These are phyloP conservation scores for Neopelma chrysocephalum DNA, from an alignment of 2,797 vertebrate species.

Conservation along the genomic window DNA sequence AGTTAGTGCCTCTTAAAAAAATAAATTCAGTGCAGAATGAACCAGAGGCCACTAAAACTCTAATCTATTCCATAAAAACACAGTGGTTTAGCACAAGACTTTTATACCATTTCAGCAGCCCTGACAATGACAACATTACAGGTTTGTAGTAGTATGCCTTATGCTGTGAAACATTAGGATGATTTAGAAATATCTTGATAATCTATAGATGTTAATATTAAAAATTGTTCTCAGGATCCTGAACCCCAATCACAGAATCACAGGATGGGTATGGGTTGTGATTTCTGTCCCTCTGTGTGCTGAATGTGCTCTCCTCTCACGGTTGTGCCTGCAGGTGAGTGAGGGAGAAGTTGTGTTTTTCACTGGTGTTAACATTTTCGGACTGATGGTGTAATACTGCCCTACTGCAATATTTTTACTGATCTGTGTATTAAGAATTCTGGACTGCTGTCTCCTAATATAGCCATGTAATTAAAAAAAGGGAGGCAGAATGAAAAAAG, in stretches of 20 bases:
- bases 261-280: not conserved
- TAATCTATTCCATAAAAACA: not conserved
- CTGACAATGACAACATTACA: fast-evolving
- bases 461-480: not conserved
- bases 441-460: not conserved
- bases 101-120: not conserved
- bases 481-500: fast-evolving
- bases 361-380: not conserved
- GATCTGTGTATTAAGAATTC: not conserved
- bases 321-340: not conserved
- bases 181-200: not conserved
- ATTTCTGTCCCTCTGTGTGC: not conserved
- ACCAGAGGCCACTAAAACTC: not conserved
- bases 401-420: not conserved
- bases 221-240: not conserved
- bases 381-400: not conserved
- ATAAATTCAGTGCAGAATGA: not conserved
- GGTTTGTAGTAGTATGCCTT: not conserved
- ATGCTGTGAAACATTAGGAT: not conserved
- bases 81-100: not conserved
- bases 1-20: not conserved
- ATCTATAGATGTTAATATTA: not conserved
- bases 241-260: not conserved
- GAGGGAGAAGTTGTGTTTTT: not conserved
- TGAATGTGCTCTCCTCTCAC: not conserved